Percentiles rank a stretch among this genome's conserved stretches.
phyloP scores from a whole-genome alignment of 2,888 invertebrate species.

The Drosophila mulleri region DNA sequence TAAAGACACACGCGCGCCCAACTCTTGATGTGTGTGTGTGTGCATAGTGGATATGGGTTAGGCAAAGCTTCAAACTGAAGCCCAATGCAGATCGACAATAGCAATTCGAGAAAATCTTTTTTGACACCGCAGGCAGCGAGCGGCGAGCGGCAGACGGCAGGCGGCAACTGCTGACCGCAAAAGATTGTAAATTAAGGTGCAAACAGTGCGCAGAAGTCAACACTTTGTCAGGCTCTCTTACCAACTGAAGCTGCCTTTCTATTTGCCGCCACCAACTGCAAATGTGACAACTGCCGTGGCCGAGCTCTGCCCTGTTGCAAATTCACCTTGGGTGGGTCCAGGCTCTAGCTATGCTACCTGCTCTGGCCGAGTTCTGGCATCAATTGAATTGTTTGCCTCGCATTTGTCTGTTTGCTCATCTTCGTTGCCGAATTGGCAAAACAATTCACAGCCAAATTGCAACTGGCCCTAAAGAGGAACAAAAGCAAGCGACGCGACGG shows the following conservation, averaged over 20 bases:
- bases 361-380: conserved; percentile 30
- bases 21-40: neutral
- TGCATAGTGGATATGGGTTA: conserved; percentile 33
- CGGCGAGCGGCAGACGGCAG: neutral
- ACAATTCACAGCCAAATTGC: conserved; percentile 38
- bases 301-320: conserved; percentile 27
- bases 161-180: conserved; percentile 65
- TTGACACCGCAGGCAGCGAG: conserved; percentile 37
- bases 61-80: conserved; percentile 33
- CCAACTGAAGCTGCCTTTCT: conserved; percentile 29
- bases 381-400: conserved; percentile 48
- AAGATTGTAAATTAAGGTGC: conserved; percentile 78
- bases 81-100: conserved; percentile 2
- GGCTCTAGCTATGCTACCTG: conserved; percentile 28
- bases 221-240: conserved; percentile 24
- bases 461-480: neutral
- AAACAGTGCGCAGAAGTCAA: conserved; percentile 65
- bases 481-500: conserved; percentile 34
- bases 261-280: conserved; percentile 33
- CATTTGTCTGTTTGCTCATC: conserved; percentile 6
- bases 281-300: conserved; percentile 47
- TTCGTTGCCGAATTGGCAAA: conserved; percentile 48
- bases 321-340: conserved; percentile 42
- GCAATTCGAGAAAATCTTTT: conserved; percentile 23
- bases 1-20: conserved; percentile 31